Conservation (phyloP, 2,888 invertebrate species). For the Quadroppia sp. region DNA sequence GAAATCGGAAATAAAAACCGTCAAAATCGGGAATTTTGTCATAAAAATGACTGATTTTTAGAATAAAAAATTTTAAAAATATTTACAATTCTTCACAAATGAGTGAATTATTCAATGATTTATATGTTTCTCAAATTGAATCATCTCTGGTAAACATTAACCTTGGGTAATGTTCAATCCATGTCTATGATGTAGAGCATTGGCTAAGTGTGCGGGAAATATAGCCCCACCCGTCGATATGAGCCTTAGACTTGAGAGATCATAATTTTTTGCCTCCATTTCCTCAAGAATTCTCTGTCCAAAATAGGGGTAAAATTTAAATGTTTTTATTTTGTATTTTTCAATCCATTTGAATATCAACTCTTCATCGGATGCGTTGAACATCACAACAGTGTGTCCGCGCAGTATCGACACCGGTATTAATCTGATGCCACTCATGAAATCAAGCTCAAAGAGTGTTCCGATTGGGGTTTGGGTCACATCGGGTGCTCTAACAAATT, state of each 20-base stretch:
- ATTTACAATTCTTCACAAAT: too few species aligned
- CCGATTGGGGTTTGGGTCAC: too few species aligned
- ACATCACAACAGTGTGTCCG: not conserved
- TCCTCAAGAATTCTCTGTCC: not conserved
- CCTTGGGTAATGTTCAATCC: too few species aligned
- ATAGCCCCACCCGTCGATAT: not conserved
- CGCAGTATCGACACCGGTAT: not conserved
- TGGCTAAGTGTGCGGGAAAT: not conserved
- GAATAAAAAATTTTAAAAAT: too few species aligned
- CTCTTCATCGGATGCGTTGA: not conserved
- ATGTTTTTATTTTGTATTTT: not conserved
- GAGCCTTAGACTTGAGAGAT: not conserved
- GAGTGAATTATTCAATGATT: too few species aligned
- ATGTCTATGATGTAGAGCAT: not conserved
- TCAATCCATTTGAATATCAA: not conserved
- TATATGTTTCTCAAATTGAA: too few species aligned
- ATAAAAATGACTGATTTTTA: too few species aligned
- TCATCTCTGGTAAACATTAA: too few species aligned
- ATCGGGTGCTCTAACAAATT: too few species aligned
- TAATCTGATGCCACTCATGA: not conserved
- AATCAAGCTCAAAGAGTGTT: not conserved
- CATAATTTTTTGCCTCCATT: not conserved
- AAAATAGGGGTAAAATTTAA: not conserved
- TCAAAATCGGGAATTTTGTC: too few species aligned
- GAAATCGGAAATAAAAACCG: too few species aligned